Evolutionary conservation across 2,888 invertebrate genomes (phyloP).

Genomic region (Eurytoma californica): DNA sequence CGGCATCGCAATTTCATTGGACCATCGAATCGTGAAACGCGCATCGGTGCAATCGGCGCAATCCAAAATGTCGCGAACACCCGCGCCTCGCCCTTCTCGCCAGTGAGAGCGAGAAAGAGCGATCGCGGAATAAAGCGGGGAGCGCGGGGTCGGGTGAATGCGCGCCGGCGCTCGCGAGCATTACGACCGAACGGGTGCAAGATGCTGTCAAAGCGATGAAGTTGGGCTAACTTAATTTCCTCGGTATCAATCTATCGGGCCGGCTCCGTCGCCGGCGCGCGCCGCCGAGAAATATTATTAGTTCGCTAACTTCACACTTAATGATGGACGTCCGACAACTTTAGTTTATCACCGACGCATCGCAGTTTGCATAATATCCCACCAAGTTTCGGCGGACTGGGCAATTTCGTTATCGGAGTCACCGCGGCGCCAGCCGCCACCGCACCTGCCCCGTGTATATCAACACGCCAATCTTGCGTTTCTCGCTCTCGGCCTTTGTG

Average conservation of each 20-base stretch:
- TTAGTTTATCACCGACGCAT: slow-evolving; percentile 51
- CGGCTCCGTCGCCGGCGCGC: background rate
- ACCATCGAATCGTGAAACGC: no score
- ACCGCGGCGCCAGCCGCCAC: background rate
- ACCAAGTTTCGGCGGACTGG: slow-evolving; percentile 33
- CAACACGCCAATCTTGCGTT: slow-evolving; percentile 37
- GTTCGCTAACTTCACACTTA: slow-evolving; percentile 53
- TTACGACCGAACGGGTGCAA: slow-evolving; percentile 26
- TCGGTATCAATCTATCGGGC: slow-evolving; percentile 46
- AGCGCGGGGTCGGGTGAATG: background rate
- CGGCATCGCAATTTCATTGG: no score
- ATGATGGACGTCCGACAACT: slow-evolving; percentile 55
- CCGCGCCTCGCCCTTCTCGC: no score
- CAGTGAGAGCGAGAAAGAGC: no score
- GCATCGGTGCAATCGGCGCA: no score
- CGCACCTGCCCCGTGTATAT: background rate
- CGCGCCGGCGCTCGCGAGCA: background rate
- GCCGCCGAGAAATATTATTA: slow-evolving; percentile 51
- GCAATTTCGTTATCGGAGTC: slow-evolving; percentile 51
- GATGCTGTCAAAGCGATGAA: slow-evolving; percentile 49
- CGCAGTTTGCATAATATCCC: slow-evolving; percentile 49
- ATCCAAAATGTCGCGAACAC: no score
- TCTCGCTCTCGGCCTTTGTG: background rate
- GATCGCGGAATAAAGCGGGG: background rate
- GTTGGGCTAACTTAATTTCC: slow-evolving; percentile 49